phyloP scores from a whole-genome alignment of 2,888 invertebrate genomes.

The Idaea aversata region DNA sequence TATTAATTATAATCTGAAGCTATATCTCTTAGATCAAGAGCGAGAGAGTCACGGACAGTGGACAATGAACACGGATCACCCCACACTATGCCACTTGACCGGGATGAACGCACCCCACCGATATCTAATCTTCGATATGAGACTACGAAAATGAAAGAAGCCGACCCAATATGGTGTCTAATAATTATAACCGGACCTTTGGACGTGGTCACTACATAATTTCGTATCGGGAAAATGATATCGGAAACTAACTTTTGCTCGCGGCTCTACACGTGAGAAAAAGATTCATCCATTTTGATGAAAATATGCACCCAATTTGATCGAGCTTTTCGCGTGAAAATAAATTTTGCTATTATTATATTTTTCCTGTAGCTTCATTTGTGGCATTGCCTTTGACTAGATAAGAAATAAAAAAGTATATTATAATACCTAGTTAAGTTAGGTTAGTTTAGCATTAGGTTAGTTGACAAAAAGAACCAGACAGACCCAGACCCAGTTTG shows the following conservation, averaged over 20 bases:
- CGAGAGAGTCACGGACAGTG: not conserved
- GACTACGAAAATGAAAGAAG: constrained; percentile 40
- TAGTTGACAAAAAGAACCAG: too few relatives aligned
- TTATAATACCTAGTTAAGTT: too few relatives aligned
- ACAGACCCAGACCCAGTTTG: too few relatives aligned
- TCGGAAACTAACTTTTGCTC: not conserved
- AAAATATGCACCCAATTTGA: too few relatives aligned
- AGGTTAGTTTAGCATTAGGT: too few relatives aligned
- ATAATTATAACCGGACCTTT: constrained; percentile 42
- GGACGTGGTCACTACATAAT: constrained; percentile 17
- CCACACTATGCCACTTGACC: constrained; percentile 1
- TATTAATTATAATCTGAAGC: constrained; percentile 1
- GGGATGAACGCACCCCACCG: not conserved
- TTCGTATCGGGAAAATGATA: not conserved
- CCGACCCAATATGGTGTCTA: constrained; percentile 41
- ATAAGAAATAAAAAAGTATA: too few relatives aligned
- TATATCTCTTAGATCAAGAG: not conserved
- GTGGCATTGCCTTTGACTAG: too few relatives aligned
- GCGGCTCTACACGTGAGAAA: not conserved
- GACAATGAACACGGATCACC: not conserved
- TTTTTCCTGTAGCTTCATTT: too few relatives aligned
- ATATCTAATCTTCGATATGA: constrained; percentile 1
- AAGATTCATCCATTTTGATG: too few relatives aligned
- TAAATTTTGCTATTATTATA: too few relatives aligned
- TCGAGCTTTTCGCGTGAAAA: too few relatives aligned